These are phyloP conservation scores for Chelonoidis abingdonii DNA, from an alignment of 2,113 vertebrate genomes.

Conservation along the genomic window DNA sequence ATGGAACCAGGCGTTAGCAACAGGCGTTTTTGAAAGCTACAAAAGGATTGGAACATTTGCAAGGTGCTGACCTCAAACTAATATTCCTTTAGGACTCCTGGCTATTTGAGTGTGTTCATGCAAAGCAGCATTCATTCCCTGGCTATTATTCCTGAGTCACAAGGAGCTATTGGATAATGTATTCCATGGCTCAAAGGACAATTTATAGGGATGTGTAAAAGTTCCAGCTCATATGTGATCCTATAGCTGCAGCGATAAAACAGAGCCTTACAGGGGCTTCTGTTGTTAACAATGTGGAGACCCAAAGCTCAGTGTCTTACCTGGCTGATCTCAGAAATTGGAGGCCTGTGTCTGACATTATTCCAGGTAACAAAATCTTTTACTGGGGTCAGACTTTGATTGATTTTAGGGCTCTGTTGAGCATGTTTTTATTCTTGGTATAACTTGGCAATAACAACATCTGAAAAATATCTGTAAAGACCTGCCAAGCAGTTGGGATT, in stretches of 20 bases:
- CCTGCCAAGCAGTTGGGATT: neutral
- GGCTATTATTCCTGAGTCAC: slow-evolving; percentile 28
- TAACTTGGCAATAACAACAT: neutral
- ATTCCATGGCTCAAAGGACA: slow-evolving; percentile 5
- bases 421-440: neutral
- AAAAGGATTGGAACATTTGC: slow-evolving; percentile 55
- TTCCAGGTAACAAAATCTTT: slow-evolving; percentile 77
- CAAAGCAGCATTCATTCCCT: slow-evolving; percentile 27
- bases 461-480: neutral
- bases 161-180: slow-evolving; percentile 55
- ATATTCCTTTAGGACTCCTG: slow-evolving; percentile 72
- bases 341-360: slow-evolving; percentile 65
- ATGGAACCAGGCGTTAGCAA: slow-evolving; percentile 41
- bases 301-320: slow-evolving; percentile 30
- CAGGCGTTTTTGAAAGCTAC: slow-evolving; percentile 53
- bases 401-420: neutral
- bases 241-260: slow-evolving; percentile 19
- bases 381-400: neutral
- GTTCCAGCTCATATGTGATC: slow-evolving; percentile 18
- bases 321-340: slow-evolving; percentile 68
- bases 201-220: slow-evolving; percentile 24
- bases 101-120: slow-evolving; percentile 46
- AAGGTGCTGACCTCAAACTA: slow-evolving; percentile 72
- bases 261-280: neutral
- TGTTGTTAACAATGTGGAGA: slow-evolving; percentile 55